Evolutionary conservation across 2,888 invertebrate species (phyloP), one percentile per base, ranked within the genome.

Genomic region (Smittia aterrima): DNA sequence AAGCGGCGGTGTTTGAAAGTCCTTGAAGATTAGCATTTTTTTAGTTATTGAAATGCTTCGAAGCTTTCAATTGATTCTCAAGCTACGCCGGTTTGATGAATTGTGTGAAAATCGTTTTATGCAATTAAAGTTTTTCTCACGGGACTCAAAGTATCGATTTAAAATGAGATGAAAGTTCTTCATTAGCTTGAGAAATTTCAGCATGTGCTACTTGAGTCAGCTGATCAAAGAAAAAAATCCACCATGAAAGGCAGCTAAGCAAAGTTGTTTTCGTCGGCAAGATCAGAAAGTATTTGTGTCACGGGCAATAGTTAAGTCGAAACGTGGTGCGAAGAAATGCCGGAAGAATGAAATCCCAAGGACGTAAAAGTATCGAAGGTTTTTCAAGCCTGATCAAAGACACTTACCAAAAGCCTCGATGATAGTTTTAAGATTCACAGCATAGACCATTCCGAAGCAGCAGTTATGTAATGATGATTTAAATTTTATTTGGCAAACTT

Each of bases 391-490:
- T 47, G 58, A 58, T 58, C 58, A 22, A 22, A 18, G 2, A 58
- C 47, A 58, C 58, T 58, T 58, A 58, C 58, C 58, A 11, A 58
- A 58, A 58, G 22, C 22, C 18, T 22, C 58, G 58, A 58, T 18
- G 9, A 58, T 3, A 7, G 58, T 22, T 58, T 58, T 58, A 58
- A 58, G 58, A 58, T 58, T 58, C 58, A 58, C 58, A 58, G 58
- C 22, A 58, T 20, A 58, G 18, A 58, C 58, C 58, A 58, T 58
- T 18, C 18, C 13, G 58, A 58, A 58, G 58, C 22, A 58, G 58
- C 22, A 18, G 4, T 58, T 58, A 58, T 58, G 22, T 58, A 58
- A 58, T n/a, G 13, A 47, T n/a, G 13, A 47, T n/a, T n/a, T 11
- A 47, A 47, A 47, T 47, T 32, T 9, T 3, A 11, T 47, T 47